phyloP scores from a whole-genome alignment of 2,888 invertebrate genomes.

The Mycalesis mineus region DNA sequence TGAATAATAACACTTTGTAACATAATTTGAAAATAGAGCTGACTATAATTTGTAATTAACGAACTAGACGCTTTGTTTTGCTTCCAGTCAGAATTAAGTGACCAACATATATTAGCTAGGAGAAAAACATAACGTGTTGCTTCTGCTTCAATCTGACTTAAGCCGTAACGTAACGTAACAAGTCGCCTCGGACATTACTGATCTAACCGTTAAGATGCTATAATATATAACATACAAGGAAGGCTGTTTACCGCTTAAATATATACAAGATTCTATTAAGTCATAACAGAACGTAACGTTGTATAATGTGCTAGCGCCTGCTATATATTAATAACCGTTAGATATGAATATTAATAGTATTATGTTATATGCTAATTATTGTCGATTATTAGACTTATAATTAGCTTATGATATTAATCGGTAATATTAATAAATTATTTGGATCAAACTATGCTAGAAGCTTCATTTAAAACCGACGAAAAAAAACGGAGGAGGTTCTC shows the following conservation, averaged over 20 bases:
- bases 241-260: conserved; percentile 2
- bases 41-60: too few species aligned
- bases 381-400: background rate
- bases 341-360: conserved; percentile 1
- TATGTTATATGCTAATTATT: background rate
- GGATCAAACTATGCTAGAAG: too few species aligned
- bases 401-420: too few species aligned
- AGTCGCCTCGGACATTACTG: background rate
- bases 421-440: background rate
- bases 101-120: too few species aligned
- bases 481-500: too few species aligned
- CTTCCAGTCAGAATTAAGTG: too few species aligned
- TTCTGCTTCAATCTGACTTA: too few species aligned
- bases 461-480: too few species aligned
- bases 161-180: background rate
- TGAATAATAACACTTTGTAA: too few species aligned
- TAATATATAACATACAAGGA: conserved; percentile 1
- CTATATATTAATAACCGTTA: background rate
- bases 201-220: background rate
- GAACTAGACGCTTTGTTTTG: too few species aligned
- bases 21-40: too few species aligned
- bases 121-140: too few species aligned
- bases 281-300: background rate
- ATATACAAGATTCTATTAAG: conserved; percentile 6
- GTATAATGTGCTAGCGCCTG: background rate